A percentile compares a stretch with the other conserved stretches of the same genome.
phyloP scores from a whole-genome alignment of 2,113 vertebrate genomes.

The Varanus salvator region DNA sequence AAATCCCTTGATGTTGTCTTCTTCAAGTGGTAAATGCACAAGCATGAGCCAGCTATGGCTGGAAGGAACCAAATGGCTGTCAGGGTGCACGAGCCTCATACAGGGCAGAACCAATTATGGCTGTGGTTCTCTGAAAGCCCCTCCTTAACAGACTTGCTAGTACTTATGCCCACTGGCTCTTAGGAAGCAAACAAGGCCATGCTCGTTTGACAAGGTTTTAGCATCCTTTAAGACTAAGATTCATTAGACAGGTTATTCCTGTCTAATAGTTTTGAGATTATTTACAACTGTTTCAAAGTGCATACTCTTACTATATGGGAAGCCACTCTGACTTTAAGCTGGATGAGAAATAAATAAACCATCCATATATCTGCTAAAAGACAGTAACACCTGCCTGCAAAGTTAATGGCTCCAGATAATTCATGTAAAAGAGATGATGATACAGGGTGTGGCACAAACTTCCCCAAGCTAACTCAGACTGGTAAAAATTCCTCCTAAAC shows the following conservation, averaged over 20 bases:
- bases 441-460: neutral
- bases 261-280: neutral
- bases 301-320: neutral
- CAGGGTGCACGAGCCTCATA: neutral
- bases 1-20: neutral
- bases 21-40: neutral
- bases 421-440: neutral
- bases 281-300: neutral
- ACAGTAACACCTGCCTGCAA: neutral
- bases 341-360: neutral
- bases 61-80: neutral
- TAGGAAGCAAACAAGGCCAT: neutral
- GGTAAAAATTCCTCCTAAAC: neutral
- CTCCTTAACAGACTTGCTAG: neutral
- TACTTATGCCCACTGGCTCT: neutral
- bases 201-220: neutral
- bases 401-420: neutral
- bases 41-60: neutral
- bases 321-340: neutral
- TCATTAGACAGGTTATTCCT: neutral
- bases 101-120: neutral
- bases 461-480: neutral
- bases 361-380: neutral
- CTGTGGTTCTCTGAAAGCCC: neutral
- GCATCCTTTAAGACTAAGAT: neutral